Evolutionary conservation across 2,797 vertebrate species (phyloP), one percentile per base, ranked within the genome.

Genomic region (Neomorphus geoffroyi): DNA sequence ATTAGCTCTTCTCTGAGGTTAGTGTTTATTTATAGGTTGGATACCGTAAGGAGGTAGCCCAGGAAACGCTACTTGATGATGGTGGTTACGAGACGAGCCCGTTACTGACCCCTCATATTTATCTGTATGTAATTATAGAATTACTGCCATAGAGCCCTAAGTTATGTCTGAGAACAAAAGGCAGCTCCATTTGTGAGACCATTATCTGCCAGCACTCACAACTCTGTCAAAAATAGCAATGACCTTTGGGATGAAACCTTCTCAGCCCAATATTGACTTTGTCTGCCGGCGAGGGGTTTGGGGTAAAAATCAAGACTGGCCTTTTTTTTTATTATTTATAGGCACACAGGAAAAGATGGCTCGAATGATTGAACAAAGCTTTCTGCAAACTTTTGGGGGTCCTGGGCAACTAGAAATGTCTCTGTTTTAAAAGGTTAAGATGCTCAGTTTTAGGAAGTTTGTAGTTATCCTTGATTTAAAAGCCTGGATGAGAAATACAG

Each of bases 21-120:
- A 74, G 43, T 35, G 58, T 77, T 93, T 94, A 90, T 94, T 94
- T 92, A 93, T 72, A 80, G 89, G 43, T 46, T 89, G 92, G 58
- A 80, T 87, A 75, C 61, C 0, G 0, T 41, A 88, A 77, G 60
- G 70, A 95, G 64, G 75, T 73, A 93, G 88, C 77, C 75, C 78
- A 93, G 92, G 95, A 96, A 94, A 85, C 74, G 51, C 56, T 79
- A 8, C 46, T 84, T 72, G 88, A 60, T 85, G 51, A 23, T 35
- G 65, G 61, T 89, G 83, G 92, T 90, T 89, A 51, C 64, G 32
- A 78, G 64, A 58, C 4, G 2, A 37, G 83, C 60, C 9, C 74
- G 51, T 27, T 82, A 72, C 73, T 53, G 83, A 94, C 65, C 71
- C 22, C 26, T 57, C 10, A 2, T 18, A 80, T 74, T 84, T 72